Percentiles rank a stretch among this genome's conserved stretches.
These are phyloP conservation scores for Drosophila varians DNA, from an alignment of 1,140 invertebrate genomes.

Conservation along the genomic window DNA sequence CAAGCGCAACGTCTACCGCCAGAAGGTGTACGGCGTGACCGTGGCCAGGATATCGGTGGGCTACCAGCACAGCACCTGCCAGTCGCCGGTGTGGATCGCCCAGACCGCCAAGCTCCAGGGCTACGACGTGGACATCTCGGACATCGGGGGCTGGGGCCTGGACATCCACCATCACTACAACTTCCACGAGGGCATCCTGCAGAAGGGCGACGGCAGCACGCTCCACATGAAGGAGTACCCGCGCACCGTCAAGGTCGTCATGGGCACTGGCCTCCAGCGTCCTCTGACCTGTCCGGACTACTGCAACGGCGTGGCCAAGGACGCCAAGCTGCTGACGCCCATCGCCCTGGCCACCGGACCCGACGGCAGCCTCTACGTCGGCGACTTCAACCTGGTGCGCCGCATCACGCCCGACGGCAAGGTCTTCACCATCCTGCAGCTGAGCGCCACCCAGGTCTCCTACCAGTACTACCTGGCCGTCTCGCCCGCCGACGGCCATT, in stretches of 20 bases:
- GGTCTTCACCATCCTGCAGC: conserved; percentile 95
- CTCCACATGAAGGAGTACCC: conserved; percentile 97
- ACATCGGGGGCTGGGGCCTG: conserved; percentile 98
- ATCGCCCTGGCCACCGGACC: conserved; percentile 96
- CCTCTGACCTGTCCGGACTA: conserved; percentile 89
- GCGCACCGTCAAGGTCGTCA: conserved; percentile 93
- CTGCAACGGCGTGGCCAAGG: conserved; percentile 94
- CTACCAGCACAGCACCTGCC: conserved; percentile 96
- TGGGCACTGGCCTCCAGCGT: conserved; percentile 96
- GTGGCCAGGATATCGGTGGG: conserved; percentile 95
- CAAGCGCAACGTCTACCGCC: conserved; percentile 97
- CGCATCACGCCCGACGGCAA: conserved; percentile 95
- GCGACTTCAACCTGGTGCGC: conserved; percentile 97
- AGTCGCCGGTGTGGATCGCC: conserved; percentile 95
- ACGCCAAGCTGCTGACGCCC: conserved; percentile 94
- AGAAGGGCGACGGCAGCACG: conserved; percentile 97
- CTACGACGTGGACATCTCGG: conserved; percentile 98
- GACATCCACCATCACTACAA: conserved; percentile 99
- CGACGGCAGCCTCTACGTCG: conserved; percentile 98
- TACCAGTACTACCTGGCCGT: conserved; percentile 98
- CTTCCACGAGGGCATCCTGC: conserved; percentile 97
- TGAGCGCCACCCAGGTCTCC: conserved; percentile 95
- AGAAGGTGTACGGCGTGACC: conserved; percentile 96
- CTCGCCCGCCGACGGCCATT: conserved; percentile 96
- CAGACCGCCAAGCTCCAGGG: conserved; percentile 96